Conservation (phyloP, 2,888 invertebrate genomes). For the Diloba caeruleocephala region DNA sequence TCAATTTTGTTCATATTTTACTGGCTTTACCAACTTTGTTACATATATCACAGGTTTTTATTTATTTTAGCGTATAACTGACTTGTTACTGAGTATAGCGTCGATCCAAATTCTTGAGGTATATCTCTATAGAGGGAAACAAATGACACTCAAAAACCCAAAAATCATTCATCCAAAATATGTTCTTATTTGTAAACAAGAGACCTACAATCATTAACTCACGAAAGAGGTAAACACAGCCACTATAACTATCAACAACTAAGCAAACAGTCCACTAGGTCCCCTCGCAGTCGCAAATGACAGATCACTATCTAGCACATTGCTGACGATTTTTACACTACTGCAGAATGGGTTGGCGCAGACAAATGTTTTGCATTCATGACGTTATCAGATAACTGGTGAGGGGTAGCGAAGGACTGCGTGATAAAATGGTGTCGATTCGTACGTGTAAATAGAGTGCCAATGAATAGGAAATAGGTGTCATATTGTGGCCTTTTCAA, state of each 20-base stretch:
- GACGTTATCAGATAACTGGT: conserved; percentile 83
- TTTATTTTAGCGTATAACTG: too few species aligned
- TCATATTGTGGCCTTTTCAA: conserved; percentile 73
- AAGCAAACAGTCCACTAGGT: conserved; percentile 59
- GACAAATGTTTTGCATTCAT: conserved; percentile 87
- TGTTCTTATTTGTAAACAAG: conserved; percentile 19
- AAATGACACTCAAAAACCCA: not conserved
- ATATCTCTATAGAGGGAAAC: too few species aligned
- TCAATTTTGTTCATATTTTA: conserved; percentile 27
- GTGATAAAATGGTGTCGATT: conserved; percentile 85
- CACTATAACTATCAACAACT: conserved; percentile 40
- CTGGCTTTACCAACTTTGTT: conserved; percentile 7
- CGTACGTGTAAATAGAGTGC: conserved; percentile 80
- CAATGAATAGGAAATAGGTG: conserved; percentile 84
- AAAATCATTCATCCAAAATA: not conserved
- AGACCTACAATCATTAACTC: conserved; percentile 20
- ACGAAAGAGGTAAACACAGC: conserved; percentile 38
- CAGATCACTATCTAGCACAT: conserved; percentile 85
- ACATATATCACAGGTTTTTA: too few species aligned
- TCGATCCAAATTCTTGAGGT: too few species aligned
- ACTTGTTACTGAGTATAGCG: too few species aligned
- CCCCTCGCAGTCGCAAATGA: conserved; percentile 75
- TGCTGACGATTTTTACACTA: conserved; percentile 88
- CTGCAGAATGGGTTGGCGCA: conserved; percentile 80
- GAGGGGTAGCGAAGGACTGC: conserved; percentile 81